Evolutionary conservation across 2,888 invertebrate genomes (phyloP).

Genomic region (Tholera decimalis): DNA sequence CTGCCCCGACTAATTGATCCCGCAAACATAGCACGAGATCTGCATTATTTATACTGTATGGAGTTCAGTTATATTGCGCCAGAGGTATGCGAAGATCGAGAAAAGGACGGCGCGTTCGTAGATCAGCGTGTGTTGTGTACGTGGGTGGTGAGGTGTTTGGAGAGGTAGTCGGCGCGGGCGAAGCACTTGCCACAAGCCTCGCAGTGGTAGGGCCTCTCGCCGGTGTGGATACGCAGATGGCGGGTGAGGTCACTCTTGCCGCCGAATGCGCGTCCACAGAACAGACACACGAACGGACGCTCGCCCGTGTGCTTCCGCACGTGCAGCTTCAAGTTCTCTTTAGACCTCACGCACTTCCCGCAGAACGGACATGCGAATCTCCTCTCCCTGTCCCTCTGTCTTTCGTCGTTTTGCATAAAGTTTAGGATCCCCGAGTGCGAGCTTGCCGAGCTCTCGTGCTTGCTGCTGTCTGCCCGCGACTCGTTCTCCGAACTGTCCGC

Average conservation of each 20-base stretch:
- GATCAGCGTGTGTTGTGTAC: conserved; percentile 94
- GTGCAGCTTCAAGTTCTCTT: conserved; percentile 97
- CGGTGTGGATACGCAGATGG: conserved; percentile 97
- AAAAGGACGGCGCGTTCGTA: conserved; percentile 78
- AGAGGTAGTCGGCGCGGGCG: conserved; percentile 97
- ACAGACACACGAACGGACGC: conserved; percentile 97
- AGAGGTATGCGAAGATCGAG: conserved; percentile 64
- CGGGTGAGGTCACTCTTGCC: conserved; percentile 97
- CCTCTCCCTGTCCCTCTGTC: conserved; percentile 92
- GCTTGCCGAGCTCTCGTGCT: conserved; percentile 89
- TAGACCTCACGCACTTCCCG: conserved; percentile 97
- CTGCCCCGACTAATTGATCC: conserved; percentile 28
- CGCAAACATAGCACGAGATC: conserved; percentile 27
- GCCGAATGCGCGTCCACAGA: conserved; percentile 97
- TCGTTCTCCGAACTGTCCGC: conserved; percentile 90
- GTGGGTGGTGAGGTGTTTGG: conserved; percentile 97
- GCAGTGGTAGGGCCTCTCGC: conserved; percentile 97
- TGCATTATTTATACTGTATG: conserved; percentile 40
- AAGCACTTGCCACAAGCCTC: conserved; percentile 98
- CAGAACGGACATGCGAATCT: conserved; percentile 97
- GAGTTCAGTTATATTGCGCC: conserved; percentile 53
- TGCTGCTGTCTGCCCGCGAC: conserved; percentile 84
- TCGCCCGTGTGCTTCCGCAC: conserved; percentile 97
- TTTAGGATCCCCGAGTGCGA: conserved; percentile 92
- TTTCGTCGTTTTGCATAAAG: conserved; percentile 92